Conservation (phyloP, 92 coral and sea anemone species). For the Palythoa heliodiscus region DNA sequence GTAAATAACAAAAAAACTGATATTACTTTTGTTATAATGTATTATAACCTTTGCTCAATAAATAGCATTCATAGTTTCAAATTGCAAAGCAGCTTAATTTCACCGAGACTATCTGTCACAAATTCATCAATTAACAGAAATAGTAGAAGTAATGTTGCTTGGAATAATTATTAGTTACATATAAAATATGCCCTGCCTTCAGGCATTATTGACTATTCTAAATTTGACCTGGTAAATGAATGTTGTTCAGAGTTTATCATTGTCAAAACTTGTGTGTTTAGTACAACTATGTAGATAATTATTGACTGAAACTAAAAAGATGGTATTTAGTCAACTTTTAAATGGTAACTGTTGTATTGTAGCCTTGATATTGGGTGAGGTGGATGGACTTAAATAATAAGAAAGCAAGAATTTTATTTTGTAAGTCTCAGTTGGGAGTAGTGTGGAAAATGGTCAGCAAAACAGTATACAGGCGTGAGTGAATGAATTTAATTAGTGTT, state of each 20-base stretch:
- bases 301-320: too few relatives aligned
- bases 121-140: background rate
- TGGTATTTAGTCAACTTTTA: too few relatives aligned
- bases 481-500: too few relatives aligned
- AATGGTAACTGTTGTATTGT: too few relatives aligned
- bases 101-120: background rate
- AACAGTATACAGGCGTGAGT: too few relatives aligned
- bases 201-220: too few relatives aligned
- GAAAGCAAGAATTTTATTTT: background rate
- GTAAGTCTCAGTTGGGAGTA: slow-evolving; percentile 19
- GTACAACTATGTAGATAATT: too few relatives aligned
- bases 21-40: background rate
- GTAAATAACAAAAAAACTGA: too few relatives aligned
- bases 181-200: too few relatives aligned
- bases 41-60: background rate
- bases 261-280: too few relatives aligned
- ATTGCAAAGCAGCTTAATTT: background rate
- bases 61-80: background rate
- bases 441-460: slow-evolving; percentile 6
- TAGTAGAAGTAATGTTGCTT: background rate
- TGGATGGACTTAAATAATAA: background rate
- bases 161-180: background rate
- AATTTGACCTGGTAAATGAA: too few relatives aligned
- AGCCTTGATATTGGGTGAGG: background rate
- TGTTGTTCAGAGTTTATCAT: too few relatives aligned